Conservation (phyloP, 2,797 vertebrate genomes). For the Chelon auratus region DNA sequence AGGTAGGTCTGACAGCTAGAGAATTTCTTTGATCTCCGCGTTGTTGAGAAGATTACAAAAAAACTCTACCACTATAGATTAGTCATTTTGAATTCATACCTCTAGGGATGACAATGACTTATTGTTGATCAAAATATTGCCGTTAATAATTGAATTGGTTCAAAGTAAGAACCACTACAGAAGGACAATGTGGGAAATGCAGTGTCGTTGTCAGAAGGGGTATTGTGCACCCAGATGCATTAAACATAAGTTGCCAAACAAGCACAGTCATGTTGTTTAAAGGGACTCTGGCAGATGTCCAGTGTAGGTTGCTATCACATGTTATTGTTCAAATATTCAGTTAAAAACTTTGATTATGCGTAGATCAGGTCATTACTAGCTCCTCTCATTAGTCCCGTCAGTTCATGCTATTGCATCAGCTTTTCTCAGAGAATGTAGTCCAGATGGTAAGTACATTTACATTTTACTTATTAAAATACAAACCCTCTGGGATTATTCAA, state of each 20-base stretch:
- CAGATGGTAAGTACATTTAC: background rate
- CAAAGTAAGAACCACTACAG: too few species aligned
- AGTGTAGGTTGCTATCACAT: too few species aligned
- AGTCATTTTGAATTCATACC: background rate
- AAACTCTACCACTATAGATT: background rate
- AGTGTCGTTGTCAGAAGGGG: too few species aligned
- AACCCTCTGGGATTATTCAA: too few species aligned
- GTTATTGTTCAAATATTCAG: too few species aligned
- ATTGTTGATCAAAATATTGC: too few species aligned
- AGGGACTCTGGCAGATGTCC: too few species aligned
- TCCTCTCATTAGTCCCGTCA: slow-evolving; percentile 21
- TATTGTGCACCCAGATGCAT: too few species aligned
- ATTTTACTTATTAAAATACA: background rate
- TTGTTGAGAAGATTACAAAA: background rate
- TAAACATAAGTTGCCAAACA: too few species aligned
- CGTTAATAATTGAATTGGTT: too few species aligned
- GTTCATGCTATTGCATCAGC: slow-evolving; percentile 10
- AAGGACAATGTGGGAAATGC: too few species aligned
- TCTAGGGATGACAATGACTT: background rate
- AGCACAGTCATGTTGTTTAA: too few species aligned
- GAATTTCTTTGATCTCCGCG: accelerated
- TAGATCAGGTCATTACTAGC: slow-evolving; percentile 11
- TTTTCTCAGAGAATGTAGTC: slow-evolving; percentile 13
- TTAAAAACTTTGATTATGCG: slow-evolving; percentile 1
- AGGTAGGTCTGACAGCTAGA: slow-evolving; percentile 78